Percentiles rank a stretch among this genome's conserved stretches.
Evolutionary conservation across 2,113 vertebrate species (phyloP).

Genomic region (Psilopogon haemacephalus): DNA sequence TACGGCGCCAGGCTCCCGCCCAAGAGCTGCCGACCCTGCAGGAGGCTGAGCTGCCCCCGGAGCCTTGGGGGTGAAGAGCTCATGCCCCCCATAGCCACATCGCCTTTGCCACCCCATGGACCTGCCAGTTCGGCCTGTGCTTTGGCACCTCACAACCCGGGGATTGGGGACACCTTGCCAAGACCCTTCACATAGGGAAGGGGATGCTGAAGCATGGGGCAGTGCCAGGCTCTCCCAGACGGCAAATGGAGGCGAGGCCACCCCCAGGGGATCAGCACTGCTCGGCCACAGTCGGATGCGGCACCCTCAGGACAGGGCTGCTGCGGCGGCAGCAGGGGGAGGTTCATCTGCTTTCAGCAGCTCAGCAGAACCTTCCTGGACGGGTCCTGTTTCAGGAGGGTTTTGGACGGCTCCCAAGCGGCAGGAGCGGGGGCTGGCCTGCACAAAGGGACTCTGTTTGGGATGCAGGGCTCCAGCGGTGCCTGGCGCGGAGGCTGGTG

Average conservation of each 20-base stretch:
- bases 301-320: not conserved
- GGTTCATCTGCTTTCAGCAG: not conserved
- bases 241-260: not conserved
- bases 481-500: not conserved
- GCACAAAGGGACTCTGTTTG: slow-evolving; percentile 38
- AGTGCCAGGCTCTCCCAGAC: not conserved
- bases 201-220: not conserved
- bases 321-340: not conserved
- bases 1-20: slow-evolving; percentile 10
- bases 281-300: not conserved
- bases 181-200: not conserved
- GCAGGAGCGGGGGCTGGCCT: not conserved
- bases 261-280: not conserved
- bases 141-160: rapidly evolving
- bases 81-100: not conserved
- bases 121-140: not conserved
- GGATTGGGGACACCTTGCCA: not conserved
- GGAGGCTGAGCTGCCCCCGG: not conserved
- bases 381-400: slow-evolving; percentile 2
- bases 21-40: not conserved
- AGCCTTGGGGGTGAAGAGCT: not conserved
- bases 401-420: not conserved
- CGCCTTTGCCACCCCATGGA: not conserved
- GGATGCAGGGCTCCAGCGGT: not conserved
- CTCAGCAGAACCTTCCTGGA: not conserved